Conservation (phyloP, 1,140 invertebrate genomes). For the Cecropterus lyciades region DNA sequence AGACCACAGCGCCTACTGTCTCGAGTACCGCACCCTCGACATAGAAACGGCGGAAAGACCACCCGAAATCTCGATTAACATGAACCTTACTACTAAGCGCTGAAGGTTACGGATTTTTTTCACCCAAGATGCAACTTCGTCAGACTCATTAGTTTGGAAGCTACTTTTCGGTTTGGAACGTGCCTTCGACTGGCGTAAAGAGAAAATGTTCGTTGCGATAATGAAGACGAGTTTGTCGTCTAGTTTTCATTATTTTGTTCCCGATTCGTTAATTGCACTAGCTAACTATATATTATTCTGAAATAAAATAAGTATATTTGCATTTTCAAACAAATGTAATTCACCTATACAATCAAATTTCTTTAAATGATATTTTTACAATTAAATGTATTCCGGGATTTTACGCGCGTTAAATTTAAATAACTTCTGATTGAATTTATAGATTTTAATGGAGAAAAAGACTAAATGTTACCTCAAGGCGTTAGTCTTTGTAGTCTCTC, state of each 20-base stretch:
- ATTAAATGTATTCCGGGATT: too few relatives aligned
- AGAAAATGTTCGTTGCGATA: slow-evolving; percentile 14
- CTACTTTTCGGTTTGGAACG: slow-evolving; percentile 33
- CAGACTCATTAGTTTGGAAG: slow-evolving; percentile 34
- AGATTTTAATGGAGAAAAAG: too few relatives aligned
- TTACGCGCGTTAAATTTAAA: too few relatives aligned
- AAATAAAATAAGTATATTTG: too few relatives aligned
- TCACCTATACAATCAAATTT: too few relatives aligned
- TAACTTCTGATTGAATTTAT: too few relatives aligned
- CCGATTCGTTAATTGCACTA: too few relatives aligned
- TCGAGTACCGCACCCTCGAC: slow-evolving; percentile 7
- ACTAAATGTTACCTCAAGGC: too few relatives aligned
- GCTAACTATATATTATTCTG: too few relatives aligned
- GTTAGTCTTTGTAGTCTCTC: too few relatives aligned
- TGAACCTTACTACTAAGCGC: slow-evolving; percentile 6
- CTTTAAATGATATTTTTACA: too few relatives aligned
- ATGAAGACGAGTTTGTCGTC: slow-evolving; percentile 11
- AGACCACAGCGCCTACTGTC: slow-evolving; percentile 34
- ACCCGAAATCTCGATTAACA: slow-evolving; percentile 6
- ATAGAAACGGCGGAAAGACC: slow-evolving; percentile 18
- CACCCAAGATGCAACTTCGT: slow-evolving; percentile 23
- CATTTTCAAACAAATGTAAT: too few relatives aligned
- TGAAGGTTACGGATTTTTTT: slow-evolving; percentile 10
- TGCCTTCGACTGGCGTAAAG: slow-evolving; percentile 31
- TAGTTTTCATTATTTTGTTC: not conserved